Percentiles rank a stretch among this genome's conserved stretches.
These are phyloP conservation scores for Luperina nickerlii DNA, from an alignment of 2,888 invertebrate genomes.

Conservation along the genomic window DNA sequence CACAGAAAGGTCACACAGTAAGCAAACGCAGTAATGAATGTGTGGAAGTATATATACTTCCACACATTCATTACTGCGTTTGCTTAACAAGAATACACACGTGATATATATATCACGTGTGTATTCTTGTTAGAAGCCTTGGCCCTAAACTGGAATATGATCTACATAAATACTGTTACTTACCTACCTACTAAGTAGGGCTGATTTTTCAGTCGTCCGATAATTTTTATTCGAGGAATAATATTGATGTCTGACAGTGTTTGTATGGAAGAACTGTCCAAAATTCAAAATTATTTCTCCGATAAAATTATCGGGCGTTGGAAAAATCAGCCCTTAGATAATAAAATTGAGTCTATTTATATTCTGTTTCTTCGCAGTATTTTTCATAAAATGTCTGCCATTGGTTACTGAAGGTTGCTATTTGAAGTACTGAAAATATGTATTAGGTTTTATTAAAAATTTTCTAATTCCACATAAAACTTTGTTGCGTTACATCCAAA, in stretches of 20 bases:
- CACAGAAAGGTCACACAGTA: neutral
- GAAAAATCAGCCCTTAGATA: neutral
- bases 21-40: neutral
- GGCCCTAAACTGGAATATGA: neutral
- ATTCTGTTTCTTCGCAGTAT: neutral
- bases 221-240: no score
- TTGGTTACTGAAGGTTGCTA: no score
- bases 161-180: neutral
- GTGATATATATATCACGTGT: neutral
- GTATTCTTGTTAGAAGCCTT: neutral
- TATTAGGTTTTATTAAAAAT: slow-evolving; percentile 10
- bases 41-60: no score
- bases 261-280: no score
- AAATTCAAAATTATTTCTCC: no score
- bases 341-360: neutral
- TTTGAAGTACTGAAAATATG: slow-evolving; percentile 12
- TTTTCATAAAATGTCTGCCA: neutral
- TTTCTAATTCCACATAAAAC: slow-evolving; percentile 7
- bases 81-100: no score
- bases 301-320: no score
- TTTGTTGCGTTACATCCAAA: slow-evolving; percentile 17
- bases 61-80: no score
- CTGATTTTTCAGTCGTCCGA: no score
- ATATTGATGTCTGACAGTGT: no score
- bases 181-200: neutral